phyloP scores from a whole-genome alignment of 2,888 invertebrate species.

The Scaptomyza polygonia region DNA sequence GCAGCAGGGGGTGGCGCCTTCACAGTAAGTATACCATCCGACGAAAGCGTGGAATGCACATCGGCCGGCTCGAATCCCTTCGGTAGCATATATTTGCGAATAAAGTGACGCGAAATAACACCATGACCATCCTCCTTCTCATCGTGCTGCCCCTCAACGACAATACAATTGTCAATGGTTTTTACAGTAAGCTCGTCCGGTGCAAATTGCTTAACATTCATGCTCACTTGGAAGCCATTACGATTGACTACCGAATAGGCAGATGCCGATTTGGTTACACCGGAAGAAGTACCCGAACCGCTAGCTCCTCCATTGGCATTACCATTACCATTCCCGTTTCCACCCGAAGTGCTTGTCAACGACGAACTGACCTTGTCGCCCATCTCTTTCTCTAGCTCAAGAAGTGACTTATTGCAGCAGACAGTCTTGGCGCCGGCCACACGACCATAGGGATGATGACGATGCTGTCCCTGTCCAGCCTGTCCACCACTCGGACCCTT shows the following conservation, averaged over 20 bases:
- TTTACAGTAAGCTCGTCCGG: slow-evolving; percentile 92
- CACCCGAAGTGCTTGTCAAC: slow-evolving; percentile 3
- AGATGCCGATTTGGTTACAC: slow-evolving; percentile 44
- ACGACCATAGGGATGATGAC: slow-evolving; percentile 68
- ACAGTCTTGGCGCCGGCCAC: slow-evolving; percentile 73
- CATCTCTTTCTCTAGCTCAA: slow-evolving; percentile 68
- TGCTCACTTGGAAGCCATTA: slow-evolving; percentile 89
- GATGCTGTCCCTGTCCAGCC: slow-evolving; percentile 54
- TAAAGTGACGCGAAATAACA: slow-evolving; percentile 90
- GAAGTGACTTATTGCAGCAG: slow-evolving; percentile 69
- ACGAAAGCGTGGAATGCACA: slow-evolving; percentile 90
- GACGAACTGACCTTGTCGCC: slow-evolving; percentile 55
- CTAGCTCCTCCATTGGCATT: not conserved
- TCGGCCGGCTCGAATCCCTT: slow-evolving; percentile 90
- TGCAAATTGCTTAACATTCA: slow-evolving; percentile 91
- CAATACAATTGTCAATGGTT: slow-evolving; percentile 89
- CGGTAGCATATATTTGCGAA: slow-evolving; percentile 90
- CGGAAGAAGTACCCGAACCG: not conserved
- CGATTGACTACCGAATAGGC: slow-evolving; percentile 76
- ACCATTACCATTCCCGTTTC: not conserved
- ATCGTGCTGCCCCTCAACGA: slow-evolving; percentile 92
- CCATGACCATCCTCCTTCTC: slow-evolving; percentile 91
- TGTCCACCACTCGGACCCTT: slow-evolving; percentile 37
- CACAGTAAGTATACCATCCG: slow-evolving; percentile 90
- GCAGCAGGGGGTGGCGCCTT: slow-evolving; percentile 86